phyloP scores from a whole-genome alignment of 2,888 invertebrate genomes.

The Ophion ellenae region DNA sequence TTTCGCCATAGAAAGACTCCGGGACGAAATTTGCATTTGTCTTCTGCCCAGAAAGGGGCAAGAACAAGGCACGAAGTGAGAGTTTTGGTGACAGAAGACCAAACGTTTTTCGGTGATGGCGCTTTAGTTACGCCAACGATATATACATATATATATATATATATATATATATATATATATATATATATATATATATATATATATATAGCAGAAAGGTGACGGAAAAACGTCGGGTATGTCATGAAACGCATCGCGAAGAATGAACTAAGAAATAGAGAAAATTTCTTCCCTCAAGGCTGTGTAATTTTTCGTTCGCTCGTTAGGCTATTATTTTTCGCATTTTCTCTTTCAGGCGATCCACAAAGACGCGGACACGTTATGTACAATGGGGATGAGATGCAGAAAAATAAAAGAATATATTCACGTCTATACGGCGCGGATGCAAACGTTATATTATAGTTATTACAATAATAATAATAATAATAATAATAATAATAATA shows the following conservation, averaged over 20 bases:
- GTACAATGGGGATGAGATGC: constrained; percentile 40
- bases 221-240: constrained; percentile 16
- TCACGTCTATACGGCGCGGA: constrained; percentile 25
- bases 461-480: neutral
- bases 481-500: neutral
- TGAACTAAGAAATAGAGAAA: constrained; percentile 20
- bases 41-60: constrained; percentile 26
- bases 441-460: neutral
- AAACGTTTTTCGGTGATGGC: constrained; percentile 69
- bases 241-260: constrained; percentile 5
- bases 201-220: constrained; percentile 1
- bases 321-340: constrained; percentile 46
- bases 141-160: constrained; percentile 35
- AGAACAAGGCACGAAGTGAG: constrained; percentile 28
- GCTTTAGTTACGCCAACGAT: constrained; percentile 77
- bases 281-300: constrained; percentile 29
- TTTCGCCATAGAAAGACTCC: neutral
- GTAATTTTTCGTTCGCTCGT: constrained; percentile 41
- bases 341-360: constrained; percentile 33
- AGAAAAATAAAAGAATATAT: neutral
- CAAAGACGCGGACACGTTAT: constrained; percentile 11
- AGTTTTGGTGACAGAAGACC: constrained; percentile 63
- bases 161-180: no score
- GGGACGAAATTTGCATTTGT: constrained; percentile 62
- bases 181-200: no score